Percentiles rank a stretch among this genome's conserved stretches.
These are phyloP conservation scores for Acronicta aceris DNA, from an alignment of 2,888 invertebrate species.

Conservation along the genomic window DNA sequence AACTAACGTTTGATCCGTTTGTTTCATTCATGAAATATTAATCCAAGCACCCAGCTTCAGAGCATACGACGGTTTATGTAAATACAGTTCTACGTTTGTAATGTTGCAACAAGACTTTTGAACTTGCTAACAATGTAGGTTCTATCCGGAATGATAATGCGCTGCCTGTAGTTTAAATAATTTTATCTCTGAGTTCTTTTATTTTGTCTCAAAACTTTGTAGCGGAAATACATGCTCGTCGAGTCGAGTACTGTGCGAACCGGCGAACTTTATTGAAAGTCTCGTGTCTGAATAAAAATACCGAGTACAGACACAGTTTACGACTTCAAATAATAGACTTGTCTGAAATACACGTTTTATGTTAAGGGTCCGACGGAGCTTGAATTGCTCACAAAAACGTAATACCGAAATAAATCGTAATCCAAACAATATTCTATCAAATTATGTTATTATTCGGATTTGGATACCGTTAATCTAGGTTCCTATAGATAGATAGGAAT, in stretches of 20 bases:
- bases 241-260: conserved; percentile 21
- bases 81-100: conserved; percentile 48
- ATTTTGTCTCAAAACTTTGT: conserved; percentile 27
- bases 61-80: conserved; percentile 54
- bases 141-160: conserved; percentile 2
- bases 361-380: too few relatives aligned
- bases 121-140: conserved; percentile 23
- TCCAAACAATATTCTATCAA: too few relatives aligned
- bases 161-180: conserved; percentile 18
- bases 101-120: conserved; percentile 24
- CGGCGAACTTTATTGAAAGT: conserved; percentile 67
- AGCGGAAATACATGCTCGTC: conserved; percentile 44
- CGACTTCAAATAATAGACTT: conserved; percentile 49
- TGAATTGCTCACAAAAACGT: too few relatives aligned
- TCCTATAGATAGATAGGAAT: too few relatives aligned
- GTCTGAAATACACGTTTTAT: conserved; percentile 34
- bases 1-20: conserved; percentile 69
- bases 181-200: conserved; percentile 21
- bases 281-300: conserved; percentile 62
- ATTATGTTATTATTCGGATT: too few relatives aligned
- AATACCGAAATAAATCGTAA: too few relatives aligned
- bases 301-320: conserved; percentile 52
- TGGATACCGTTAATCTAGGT: too few relatives aligned
- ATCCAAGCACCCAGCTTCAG: conserved; percentile 47
- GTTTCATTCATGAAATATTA: conserved; percentile 73